Evolutionary conservation across 2,797 vertebrate species (phyloP), one percentile per base, ranked within the genome.

Genomic region (Galaxias olidus): DNA sequence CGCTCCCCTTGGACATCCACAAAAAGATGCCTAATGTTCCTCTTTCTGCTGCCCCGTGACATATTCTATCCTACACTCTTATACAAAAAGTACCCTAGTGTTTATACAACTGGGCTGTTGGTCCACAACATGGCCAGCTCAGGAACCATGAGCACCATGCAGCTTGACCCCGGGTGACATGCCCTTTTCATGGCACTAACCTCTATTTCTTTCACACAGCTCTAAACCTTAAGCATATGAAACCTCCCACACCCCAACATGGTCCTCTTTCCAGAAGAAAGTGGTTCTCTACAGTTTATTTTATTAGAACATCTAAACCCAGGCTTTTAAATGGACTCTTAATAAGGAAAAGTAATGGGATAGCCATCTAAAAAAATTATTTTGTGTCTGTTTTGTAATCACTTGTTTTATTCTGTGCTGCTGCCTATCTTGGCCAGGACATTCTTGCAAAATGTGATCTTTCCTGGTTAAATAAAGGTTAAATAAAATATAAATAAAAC

Each of bases 261-360:
- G 74, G 83, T 77, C 79, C 72, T 84, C 75, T 85, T 77, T 78
- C 77, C 83, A 73, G 88, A 90, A 90, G 88, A 86, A 83, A 79
- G 20, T 71, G 84, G 80, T 78, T 76, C 80, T 76, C 76, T 78
- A 61, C 68, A 79, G 87, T 90, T 90, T 88, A 89, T 90, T 92
- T 92, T 91, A 90, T 88, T 89, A 87, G 88, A 82, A 75, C 84
- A 90, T 87, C 87, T 84, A 90, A 91, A 89, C 67, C 67, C 19
- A 5, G 72, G 77, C 76, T 78, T 87, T 91, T 86, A 78, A 89
- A 75, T 71, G 81, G 69, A 60, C 65, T 78, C 66, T 51, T 54
- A 60, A 75, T 68, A 59, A 65, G 65, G 69, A 73, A 76, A 88
- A 80, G 85, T 84, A 88, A 87, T 79, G 80, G 82, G 69, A 75